Evolutionary conservation across 2,797 vertebrate species (phyloP).

Genomic region (Simalia tracyae): DNA sequence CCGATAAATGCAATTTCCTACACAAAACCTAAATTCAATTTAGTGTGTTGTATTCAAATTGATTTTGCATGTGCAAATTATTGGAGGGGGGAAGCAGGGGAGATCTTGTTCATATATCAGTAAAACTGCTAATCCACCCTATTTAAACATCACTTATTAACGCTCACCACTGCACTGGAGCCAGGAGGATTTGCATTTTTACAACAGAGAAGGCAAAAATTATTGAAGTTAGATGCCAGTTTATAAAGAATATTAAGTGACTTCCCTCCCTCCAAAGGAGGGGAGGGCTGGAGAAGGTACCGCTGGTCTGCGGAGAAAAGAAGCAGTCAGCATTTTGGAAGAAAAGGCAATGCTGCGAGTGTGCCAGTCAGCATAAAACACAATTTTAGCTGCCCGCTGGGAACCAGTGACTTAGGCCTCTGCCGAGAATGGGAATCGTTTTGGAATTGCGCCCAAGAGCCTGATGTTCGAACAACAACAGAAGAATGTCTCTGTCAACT

Average conservation of each 20-base stretch:
- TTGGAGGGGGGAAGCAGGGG: slow-evolving; percentile 53
- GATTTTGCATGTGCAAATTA: slow-evolving; percentile 78
- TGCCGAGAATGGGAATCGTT: slow-evolving; percentile 38
- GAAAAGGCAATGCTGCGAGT: slow-evolving; percentile 42
- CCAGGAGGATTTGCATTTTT: slow-evolving; percentile 74
- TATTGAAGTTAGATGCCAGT: slow-evolving; percentile 62
- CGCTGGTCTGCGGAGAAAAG: slow-evolving; percentile 57
- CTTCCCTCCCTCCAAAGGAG: slow-evolving; percentile 67
- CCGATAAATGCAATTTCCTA: slow-evolving; percentile 76
- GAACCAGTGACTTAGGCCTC: slow-evolving; percentile 31
- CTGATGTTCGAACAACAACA: not conserved
- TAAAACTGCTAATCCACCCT: slow-evolving; percentile 68
- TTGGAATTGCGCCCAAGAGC: slow-evolving; percentile 1
- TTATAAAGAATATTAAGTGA: slow-evolving; percentile 71
- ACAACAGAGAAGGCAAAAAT: slow-evolving; percentile 68
- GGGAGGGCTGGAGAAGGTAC: slow-evolving; percentile 54
- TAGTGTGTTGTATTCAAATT: slow-evolving; percentile 75
- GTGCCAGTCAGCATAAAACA: slow-evolving; percentile 63
- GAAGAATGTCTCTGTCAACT: not conserved
- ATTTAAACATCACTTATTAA: slow-evolving; percentile 76
- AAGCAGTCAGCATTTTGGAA: slow-evolving; percentile 69
- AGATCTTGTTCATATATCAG: slow-evolving; percentile 69
- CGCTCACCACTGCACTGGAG: slow-evolving; percentile 70
- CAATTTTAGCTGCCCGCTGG: slow-evolving; percentile 52
- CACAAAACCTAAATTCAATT: slow-evolving; percentile 76